These are phyloP conservation scores for Leucophenga varia DNA, from an alignment of 1,140 invertebrate genomes.

Conservation along the genomic window DNA sequence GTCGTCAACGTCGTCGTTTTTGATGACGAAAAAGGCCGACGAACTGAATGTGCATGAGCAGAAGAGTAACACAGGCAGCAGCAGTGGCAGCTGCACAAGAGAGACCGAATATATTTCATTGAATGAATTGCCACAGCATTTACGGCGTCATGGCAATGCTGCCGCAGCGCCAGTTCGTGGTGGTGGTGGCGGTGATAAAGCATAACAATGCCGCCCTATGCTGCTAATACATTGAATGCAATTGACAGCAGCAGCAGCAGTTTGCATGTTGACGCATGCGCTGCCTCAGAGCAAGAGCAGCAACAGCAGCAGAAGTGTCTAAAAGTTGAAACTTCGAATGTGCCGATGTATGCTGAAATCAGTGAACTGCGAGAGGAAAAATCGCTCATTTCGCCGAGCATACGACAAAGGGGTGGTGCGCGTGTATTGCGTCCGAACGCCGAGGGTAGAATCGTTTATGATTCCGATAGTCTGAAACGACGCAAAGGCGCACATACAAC, in stretches of 20 bases:
- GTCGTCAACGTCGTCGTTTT: too few relatives aligned
- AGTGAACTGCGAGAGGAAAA: slow-evolving; percentile 47
- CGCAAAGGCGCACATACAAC: slow-evolving; percentile 80
- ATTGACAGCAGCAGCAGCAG: slow-evolving; percentile 9
- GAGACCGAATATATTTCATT: slow-evolving; percentile 78
- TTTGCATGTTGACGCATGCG: too few relatives aligned
- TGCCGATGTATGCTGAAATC: slow-evolving; percentile 53
- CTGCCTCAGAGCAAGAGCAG: background rate
- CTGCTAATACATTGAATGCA: too few relatives aligned
- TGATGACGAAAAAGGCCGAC: slow-evolving; percentile 55
- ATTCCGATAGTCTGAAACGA: slow-evolving; percentile 81
- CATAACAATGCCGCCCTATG: too few relatives aligned
- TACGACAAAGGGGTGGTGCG: slow-evolving; percentile 60
- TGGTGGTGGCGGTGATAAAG: slow-evolving; percentile 1
- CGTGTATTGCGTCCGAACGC: slow-evolving; percentile 79
- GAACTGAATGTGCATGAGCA: slow-evolving; percentile 6
- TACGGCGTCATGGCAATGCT: slow-evolving; percentile 58
- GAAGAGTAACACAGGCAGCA: slow-evolving; percentile 4
- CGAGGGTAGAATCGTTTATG: slow-evolving; percentile 86
- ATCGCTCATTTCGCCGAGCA: slow-evolving; percentile 26
- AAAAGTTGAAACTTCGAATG: slow-evolving; percentile 15
- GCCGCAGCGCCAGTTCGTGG: slow-evolving; percentile 1
- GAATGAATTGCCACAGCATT: slow-evolving; percentile 72
- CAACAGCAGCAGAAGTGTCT: background rate
- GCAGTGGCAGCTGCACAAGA: slow-evolving; percentile 25